Percentiles rank a stretch among this genome's conserved stretches.
Conservation (phyloP, 2,797 vertebrate genomes). For the Mormyrus proboscirostris region DNA sequence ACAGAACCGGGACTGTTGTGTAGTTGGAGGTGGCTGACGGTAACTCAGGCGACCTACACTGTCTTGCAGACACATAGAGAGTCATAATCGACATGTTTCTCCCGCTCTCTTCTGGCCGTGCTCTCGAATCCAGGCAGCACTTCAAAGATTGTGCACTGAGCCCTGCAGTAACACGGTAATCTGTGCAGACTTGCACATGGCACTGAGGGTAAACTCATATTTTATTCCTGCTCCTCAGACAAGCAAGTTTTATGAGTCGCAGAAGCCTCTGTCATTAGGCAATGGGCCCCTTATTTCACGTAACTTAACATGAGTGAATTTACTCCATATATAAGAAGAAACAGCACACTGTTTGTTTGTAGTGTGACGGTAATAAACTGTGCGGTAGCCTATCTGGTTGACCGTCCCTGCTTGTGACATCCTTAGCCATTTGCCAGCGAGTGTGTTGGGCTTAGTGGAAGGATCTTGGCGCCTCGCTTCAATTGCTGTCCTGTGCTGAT, state of each 20-base stretch:
- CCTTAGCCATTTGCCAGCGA: conserved; percentile 20
- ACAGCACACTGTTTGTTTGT: not conserved
- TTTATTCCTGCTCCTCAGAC: conserved; percentile 42
- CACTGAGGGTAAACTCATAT: conserved; percentile 42
- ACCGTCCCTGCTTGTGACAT: not conserved
- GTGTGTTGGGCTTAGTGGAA: not conserved
- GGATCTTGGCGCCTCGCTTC: not conserved
- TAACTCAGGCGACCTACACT: conserved; percentile 38
- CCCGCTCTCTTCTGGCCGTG: conserved; percentile 21
- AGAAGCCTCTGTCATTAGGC: not conserved
- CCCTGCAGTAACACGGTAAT: conserved; percentile 32
- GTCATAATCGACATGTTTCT: conserved; percentile 34
- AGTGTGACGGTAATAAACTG: not conserved
- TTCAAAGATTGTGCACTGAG: conserved; percentile 27
- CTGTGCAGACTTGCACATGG: conserved; percentile 43
- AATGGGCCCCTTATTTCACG: not conserved
- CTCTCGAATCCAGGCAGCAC: conserved; percentile 23
- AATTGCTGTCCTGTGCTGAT: conserved; percentile 17
- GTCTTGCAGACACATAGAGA: conserved; percentile 38
- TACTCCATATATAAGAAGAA: not conserved
- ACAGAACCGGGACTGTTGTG: conserved; percentile 32
- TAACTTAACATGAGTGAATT: not conserved
- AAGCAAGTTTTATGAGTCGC: conserved; percentile 25
- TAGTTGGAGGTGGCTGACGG: conserved; percentile 49
- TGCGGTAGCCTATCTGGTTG: not conserved